Conservation (phyloP, 2,113 vertebrate species). For the Mystacornis crossleyi region DNA sequence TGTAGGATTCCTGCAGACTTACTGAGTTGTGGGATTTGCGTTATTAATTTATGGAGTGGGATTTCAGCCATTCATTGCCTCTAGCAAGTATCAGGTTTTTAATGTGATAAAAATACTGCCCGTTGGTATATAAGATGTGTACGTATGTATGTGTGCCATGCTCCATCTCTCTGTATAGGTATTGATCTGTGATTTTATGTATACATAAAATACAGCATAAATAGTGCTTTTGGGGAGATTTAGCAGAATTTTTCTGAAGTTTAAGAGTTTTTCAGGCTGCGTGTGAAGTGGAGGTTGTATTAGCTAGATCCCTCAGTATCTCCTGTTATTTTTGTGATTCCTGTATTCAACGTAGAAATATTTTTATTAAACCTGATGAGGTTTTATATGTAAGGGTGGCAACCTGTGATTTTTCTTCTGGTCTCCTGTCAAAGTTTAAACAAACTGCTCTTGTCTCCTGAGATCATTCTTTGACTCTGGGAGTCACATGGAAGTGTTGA, state of each 20-base stretch:
- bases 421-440: slow-evolving; percentile 22
- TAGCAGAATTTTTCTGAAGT: not conserved
- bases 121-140: not conserved
- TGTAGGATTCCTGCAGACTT: not conserved
- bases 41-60: not conserved
- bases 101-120: not conserved
- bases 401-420: slow-evolving; percentile 8
- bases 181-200: not conserved
- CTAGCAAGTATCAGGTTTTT: not conserved
- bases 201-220: not conserved
- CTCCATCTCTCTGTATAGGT: not conserved
- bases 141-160: rapidly evolving
- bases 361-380: not conserved
- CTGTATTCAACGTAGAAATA: not conserved
- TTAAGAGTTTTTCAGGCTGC: not conserved
- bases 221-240: not conserved
- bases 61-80: not conserved
- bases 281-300: not conserved
- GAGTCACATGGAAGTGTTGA: slow-evolving; percentile 45
- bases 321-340: not conserved
- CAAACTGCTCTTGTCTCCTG: slow-evolving; percentile 14
- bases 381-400: not conserved
- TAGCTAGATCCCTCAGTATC: not conserved
- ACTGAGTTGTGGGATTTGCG: not conserved
- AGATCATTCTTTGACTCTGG: not conserved